These are phyloP conservation scores for Trisateles emortualis DNA, from an alignment of 2,888 invertebrate species.

Conservation along the genomic window DNA sequence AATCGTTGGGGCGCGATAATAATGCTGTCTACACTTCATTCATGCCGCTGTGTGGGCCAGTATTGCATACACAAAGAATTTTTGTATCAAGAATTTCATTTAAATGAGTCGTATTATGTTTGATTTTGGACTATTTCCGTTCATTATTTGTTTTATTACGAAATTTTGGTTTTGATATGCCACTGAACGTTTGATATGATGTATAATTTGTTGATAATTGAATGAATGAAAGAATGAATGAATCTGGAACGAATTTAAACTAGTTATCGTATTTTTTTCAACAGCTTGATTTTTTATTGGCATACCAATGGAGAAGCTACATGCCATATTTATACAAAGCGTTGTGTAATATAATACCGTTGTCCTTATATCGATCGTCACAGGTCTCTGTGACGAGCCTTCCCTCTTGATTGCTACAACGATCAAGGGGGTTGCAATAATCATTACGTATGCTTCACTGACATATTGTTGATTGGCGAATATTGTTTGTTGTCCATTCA, in stretches of 20 bases:
- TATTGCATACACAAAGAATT: conserved; percentile 49
- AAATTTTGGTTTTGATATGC: conserved; percentile 40
- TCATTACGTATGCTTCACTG: conserved; percentile 5
- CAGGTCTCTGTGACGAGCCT: background rate
- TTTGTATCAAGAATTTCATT: conserved; percentile 47
- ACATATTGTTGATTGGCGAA: conserved; percentile 1
- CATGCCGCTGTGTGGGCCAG: conserved; percentile 53
- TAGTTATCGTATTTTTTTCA: conserved; percentile 30
- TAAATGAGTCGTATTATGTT: conserved; percentile 41
- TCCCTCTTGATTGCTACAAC: conserved; percentile 15
- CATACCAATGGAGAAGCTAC: background rate
- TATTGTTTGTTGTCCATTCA: background rate
- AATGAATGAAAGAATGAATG: conserved; percentile 48
- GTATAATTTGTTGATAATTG: conserved; percentile 42
- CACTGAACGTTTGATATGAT: conserved; percentile 43
- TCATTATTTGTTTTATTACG: conserved; percentile 46
- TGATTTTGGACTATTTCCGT: conserved; percentile 43
- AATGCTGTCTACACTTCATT: conserved; percentile 77
- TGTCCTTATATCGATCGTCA: background rate
- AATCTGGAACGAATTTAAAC: conserved; percentile 32
- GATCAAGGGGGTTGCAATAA: conserved; percentile 3
- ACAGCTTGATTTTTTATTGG: conserved; percentile 16
- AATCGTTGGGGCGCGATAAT: conserved; percentile 72
- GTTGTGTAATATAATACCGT: background rate
- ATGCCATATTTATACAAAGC: background rate